Evolutionary conservation across 2,113 vertebrate species (phyloP).

Genomic region (Saguinus imperator): DNA sequence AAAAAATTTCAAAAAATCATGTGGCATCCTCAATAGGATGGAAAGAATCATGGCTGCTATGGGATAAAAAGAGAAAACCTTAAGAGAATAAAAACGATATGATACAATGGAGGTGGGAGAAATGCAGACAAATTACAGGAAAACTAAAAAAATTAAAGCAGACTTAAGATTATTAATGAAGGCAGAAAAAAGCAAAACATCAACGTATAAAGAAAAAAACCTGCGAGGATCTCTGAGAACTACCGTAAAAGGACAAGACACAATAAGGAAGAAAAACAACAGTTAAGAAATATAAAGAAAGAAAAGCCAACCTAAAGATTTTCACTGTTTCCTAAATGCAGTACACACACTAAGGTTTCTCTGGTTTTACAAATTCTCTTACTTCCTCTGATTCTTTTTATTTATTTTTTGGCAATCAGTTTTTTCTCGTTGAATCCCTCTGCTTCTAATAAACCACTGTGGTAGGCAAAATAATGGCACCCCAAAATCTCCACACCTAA

Average conservation of each 20-base stretch:
- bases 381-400: neutral
- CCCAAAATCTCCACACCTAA: neutral
- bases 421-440: neutral
- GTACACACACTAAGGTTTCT: neutral
- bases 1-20: slow-evolving; percentile 12
- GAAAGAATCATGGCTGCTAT: neutral
- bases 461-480: neutral
- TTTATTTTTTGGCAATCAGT: too few relatives aligned
- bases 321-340: neutral
- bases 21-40: neutral
- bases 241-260: neutral
- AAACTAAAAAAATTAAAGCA: neutral
- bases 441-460: neutral
- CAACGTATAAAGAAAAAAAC: neutral
- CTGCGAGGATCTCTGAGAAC: neutral
- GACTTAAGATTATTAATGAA: neutral
- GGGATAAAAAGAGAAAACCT: neutral
- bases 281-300: neutral
- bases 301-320: neutral
- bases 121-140: neutral
- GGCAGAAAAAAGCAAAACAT: slow-evolving; percentile 10
- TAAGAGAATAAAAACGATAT: neutral
- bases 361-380: neutral
- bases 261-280: neutral
- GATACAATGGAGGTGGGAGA: neutral